Base-by-base conservation (phyloP, 2,888 invertebrate genomes). In the Carterocephalus palaemon region DNA sequence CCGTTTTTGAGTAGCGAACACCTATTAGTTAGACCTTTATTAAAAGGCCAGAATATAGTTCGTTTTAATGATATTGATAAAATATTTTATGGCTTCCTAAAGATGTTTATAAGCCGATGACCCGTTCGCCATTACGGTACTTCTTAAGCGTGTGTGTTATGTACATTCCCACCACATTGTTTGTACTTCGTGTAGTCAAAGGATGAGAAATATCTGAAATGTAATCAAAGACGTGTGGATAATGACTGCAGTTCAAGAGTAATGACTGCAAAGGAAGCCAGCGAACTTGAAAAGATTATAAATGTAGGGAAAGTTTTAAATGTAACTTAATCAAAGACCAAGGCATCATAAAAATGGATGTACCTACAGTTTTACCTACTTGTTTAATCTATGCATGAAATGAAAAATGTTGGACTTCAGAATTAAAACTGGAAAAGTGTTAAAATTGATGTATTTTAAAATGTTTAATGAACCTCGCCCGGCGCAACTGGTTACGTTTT, bases 21-120 rank as follows among this genome's bases (percentile, higher is more conserved):
- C n/a, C n/a, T n/a, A n/a, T n/a, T n/a, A n/a, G n/a, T n/a, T 53
- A 55, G 55, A 52, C 54, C 53, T 53, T 53, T 59, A 58, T 59
- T 57, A 52, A 57, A 26, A 24, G 12, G n/a, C 26, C 16, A 32
- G 33, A 41, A 60, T 59, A 67, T 70, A 69, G 70, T 69, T 64
- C 62, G 64, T 62, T 67, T 65, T 60, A 67, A 68, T 64, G 67
- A 66, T 67, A 57, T 59, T 60, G 62, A 60, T 71, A 68, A 69
- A 69, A 68, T 67, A 68, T 73, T 74, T 75, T 75, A 77, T 73
- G 70, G 64, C 70, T 70, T 69, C 68, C 67, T 67, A 64, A 70
- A 73, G 71, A 70, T 75, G 71, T 78, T 70, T 71, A 70, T 75
- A 73, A 76, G 79, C 75, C 79, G 76, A 74, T 76, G 79, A 79